Evolutionary conservation across 2,113 vertebrate genomes (phyloP).

Genomic region (Poeciliopsis retropinna): DNA sequence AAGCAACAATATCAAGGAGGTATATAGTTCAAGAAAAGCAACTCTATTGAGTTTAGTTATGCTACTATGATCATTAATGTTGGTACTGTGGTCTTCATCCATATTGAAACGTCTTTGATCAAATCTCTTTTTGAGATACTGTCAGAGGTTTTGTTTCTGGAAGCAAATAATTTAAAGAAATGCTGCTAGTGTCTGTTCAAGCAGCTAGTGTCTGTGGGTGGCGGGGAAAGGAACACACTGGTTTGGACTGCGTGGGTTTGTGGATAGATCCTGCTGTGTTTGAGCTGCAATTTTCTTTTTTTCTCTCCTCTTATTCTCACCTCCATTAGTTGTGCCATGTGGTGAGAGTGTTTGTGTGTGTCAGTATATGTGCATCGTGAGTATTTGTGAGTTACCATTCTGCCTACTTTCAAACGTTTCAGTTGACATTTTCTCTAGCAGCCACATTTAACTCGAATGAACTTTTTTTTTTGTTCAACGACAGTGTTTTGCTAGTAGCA

Average conservation of each 20-base stretch:
- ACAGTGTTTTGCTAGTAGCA: constrained; percentile 23
- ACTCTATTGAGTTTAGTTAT: neutral
- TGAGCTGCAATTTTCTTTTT: neutral
- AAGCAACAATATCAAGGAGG: neutral
- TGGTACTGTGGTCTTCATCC: neutral
- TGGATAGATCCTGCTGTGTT: constrained; percentile 21
- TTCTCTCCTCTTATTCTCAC: constrained; percentile 22
- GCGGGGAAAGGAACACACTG: neutral
- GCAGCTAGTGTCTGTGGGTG: neutral
- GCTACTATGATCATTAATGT: too few species aligned
- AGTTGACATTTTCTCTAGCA: constrained; percentile 32
- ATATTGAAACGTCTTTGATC: neutral
- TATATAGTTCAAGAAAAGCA: neutral
- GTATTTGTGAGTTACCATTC: constrained; percentile 4
- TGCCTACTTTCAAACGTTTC: constrained; percentile 18
- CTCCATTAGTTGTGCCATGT: constrained; percentile 24
- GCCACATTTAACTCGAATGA: constrained; percentile 28
- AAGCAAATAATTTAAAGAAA: constrained; percentile 6
- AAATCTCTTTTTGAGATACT: neutral
- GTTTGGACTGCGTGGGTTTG: constrained; percentile 13
- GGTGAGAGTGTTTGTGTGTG: neutral
- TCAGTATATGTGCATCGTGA: constrained; percentile 5
- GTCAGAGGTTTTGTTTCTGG: neutral
- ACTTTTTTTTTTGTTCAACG: constrained; percentile 4
- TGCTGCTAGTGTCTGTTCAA: neutral